Evolutionary conservation across 2,888 invertebrate genomes (phyloP), one percentile per base, ranked within the genome.

Genomic region (Metellina segmentata): DNA sequence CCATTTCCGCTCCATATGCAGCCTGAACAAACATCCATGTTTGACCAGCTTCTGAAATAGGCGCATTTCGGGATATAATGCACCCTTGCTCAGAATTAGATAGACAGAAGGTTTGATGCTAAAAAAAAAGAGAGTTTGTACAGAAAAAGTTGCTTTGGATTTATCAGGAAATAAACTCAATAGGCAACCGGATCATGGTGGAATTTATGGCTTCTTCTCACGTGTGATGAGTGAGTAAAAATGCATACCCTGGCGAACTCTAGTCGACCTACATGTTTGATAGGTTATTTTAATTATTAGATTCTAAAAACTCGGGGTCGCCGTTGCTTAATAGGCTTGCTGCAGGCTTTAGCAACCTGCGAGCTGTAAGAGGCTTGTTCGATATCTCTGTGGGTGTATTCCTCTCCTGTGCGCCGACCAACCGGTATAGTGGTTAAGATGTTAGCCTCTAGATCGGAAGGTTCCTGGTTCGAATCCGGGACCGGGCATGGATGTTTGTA

Each of bases 31-130:
- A 81, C 81, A 69, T 7, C 48, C 2, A 48, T 13, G 53, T 61
- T 85, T 74, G 53, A 49, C 53, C 61, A 75, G 19, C 49, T 75
- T 52, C 48, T 8, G 53, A 85, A 82, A 82, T 20, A 49, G 20
- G 72, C 71, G 11, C 72, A 75, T 49, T 72, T 72, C n/a, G 83
- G 48, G 49, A n/a, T n/a, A 49, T 11, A 48, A 61, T 34, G 61
- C 34, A 61, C 79, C 9, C 61, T 61, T 20, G 13, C n/a, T 7
- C 5, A 61, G 34, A 6, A 61, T 34, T 13, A 61, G 16, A 79
- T 2, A 7, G 34, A 61, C 34, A 20, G 8, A 8, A 34, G 1
- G 4, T 34, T 34, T 34, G 4, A 34, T 34, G 34, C 34, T 34
- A 52, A 8, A 78, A 79, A 9, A 19, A 20, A 19, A 53, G 20